A percentile compares a stretch with the other conserved stretches of the same genome.
These are phyloP conservation scores for Calliopum simillimum DNA, from an alignment of 2,888 invertebrate genomes.

Conservation along the genomic window DNA sequence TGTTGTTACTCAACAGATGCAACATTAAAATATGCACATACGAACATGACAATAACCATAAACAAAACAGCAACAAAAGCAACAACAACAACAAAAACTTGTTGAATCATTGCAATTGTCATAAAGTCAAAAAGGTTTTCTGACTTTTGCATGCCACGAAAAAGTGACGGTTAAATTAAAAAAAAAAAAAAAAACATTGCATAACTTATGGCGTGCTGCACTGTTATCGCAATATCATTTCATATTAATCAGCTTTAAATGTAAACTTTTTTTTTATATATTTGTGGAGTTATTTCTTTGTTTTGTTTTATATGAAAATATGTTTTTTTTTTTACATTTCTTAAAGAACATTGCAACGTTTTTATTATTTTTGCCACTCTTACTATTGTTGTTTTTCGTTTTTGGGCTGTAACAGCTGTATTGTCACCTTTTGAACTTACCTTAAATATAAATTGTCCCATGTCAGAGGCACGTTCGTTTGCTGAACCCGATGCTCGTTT, in stretches of 20 bases:
- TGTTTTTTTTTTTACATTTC: neutral
- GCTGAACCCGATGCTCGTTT: constrained; percentile 72
- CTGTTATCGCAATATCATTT: constrained; percentile 11
- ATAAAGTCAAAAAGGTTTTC: constrained; percentile 8
- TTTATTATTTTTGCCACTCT: neutral
- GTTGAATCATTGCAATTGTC: constrained; percentile 25
- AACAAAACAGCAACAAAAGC: constrained; percentile 1
- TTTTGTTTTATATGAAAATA: neutral
- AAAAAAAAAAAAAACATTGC: neutral
- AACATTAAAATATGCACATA: constrained; percentile 6
- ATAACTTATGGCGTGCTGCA: constrained; percentile 23
- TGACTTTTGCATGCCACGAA: neutral
- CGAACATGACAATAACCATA: constrained; percentile 4
- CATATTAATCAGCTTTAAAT: neutral
- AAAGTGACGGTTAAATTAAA: neutral
- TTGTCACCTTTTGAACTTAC: constrained; percentile 59
- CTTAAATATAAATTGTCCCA: constrained; percentile 77
- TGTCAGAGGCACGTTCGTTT: constrained; percentile 71
- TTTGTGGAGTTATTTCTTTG: neutral
- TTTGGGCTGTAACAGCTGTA: neutral
- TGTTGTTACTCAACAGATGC: constrained; percentile 33
- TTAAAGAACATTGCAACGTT: neutral
- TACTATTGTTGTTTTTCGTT: too few species aligned
- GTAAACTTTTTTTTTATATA: constrained; percentile 2
- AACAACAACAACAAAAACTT: constrained; percentile 15